phyloP scores from a whole-genome alignment of 1,140 invertebrate genomes.

The Tenebrio molitor region DNA sequence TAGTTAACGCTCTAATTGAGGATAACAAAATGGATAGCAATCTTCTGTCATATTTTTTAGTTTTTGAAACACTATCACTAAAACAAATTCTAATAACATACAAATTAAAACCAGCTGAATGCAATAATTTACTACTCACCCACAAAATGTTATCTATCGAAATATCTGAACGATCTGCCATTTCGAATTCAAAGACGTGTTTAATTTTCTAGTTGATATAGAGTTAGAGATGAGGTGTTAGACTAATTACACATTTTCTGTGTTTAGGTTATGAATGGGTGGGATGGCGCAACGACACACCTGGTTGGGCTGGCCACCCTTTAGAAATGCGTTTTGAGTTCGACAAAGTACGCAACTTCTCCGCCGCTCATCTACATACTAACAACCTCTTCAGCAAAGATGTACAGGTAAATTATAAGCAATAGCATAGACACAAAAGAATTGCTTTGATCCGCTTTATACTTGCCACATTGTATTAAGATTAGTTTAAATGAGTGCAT shows the following conservation, averaged over 20 bases:
- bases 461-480: conserved; percentile 8
- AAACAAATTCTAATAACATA: too few relatives aligned
- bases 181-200: too few relatives aligned
- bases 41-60: not conserved
- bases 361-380: conserved; percentile 78
- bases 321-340: conserved; percentile 83
- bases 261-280: conserved; percentile 84
- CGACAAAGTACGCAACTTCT: conserved; percentile 81
- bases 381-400: conserved; percentile 77
- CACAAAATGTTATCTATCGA: too few relatives aligned
- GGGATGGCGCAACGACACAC: conserved; percentile 83
- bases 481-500: too few relatives aligned
- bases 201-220: too few relatives aligned
- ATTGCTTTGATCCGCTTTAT: not conserved
- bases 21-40: not conserved
- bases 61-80: too few relatives aligned
- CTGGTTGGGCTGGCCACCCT: conserved; percentile 70
- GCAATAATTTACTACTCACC: too few relatives aligned
- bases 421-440: conserved; percentile 12
- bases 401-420: conserved; percentile 71
- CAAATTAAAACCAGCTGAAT: too few relatives aligned
- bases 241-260: conserved; percentile 11
- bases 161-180: too few relatives aligned
- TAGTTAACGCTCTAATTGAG: not conserved
- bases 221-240: too few relatives aligned